phyloP scores from a whole-genome alignment of 2,797 vertebrate species.

The Chromis chromis region DNA sequence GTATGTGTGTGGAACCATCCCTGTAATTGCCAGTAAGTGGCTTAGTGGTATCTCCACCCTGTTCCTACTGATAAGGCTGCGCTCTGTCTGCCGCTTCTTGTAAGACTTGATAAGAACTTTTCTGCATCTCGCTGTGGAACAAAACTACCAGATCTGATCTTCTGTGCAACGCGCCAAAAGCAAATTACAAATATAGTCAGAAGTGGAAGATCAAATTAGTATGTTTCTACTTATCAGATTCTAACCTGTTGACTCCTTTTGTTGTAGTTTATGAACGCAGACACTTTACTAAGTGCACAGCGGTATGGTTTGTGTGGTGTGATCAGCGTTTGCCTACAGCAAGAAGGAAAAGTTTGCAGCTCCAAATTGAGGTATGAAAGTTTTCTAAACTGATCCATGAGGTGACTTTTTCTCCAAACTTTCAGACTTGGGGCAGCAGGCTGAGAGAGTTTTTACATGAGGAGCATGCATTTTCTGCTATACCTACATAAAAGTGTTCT shows the following conservation, averaged over 20 bases:
- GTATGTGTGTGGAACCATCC: constrained; percentile 25
- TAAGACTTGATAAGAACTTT: constrained; percentile 43
- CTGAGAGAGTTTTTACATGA: too few relatives aligned
- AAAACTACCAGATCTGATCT: not conserved
- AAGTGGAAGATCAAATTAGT: not conserved
- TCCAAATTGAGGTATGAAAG: not conserved
- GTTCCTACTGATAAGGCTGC: constrained; percentile 61
- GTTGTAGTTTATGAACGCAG: too few relatives aligned
- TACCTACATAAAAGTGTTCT: too few relatives aligned
- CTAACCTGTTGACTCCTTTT: not conserved
- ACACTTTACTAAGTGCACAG: not conserved
- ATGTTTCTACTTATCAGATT: not conserved
- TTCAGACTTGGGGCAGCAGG: too few relatives aligned
- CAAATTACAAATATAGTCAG: not conserved
- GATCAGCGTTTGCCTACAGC: not conserved
- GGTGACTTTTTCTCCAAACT: too few relatives aligned
- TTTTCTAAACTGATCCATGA: too few relatives aligned
- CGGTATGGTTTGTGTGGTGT: not conserved
- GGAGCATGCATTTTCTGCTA: too few relatives aligned
- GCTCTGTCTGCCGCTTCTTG: constrained; percentile 37
- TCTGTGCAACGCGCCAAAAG: not conserved
- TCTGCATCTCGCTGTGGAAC: constrained; percentile 13
- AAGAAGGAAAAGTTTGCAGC: not conserved
- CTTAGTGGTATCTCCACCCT: constrained; percentile 58
- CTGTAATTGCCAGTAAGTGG: constrained; percentile 67